Evolutionary conservation across 2,888 invertebrate genomes (phyloP).

Genomic region (Sturmia bella): DNA sequence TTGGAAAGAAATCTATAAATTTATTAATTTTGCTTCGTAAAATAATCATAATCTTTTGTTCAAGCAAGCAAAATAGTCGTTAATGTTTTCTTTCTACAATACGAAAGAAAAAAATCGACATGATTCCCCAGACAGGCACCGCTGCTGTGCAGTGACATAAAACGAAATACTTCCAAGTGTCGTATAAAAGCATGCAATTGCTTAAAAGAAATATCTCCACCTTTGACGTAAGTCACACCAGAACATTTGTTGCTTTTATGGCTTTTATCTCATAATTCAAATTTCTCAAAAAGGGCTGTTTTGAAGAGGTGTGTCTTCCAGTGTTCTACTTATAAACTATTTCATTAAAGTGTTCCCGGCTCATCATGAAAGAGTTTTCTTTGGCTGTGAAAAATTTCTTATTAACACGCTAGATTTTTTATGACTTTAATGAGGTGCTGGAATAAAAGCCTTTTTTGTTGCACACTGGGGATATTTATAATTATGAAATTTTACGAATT

Average conservation of each 20-base stretch:
- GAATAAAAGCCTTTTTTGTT: slow-evolving; percentile 1
- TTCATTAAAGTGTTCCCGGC: not conserved
- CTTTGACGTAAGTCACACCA: not conserved
- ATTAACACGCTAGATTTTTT: slow-evolving; percentile 52
- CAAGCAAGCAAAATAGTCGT: slow-evolving; percentile 42
- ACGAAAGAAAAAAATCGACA: not conserved
- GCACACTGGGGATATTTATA: not conserved
- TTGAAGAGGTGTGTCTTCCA: slow-evolving; percentile 42
- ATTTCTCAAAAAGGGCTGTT: slow-evolving; percentile 25
- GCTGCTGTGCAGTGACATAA: slow-evolving; percentile 60
- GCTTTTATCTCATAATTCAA: not conserved
- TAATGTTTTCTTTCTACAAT: slow-evolving; percentile 8
- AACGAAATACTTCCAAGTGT: slow-evolving; percentile 34
- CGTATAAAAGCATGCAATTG: slow-evolving; percentile 59
- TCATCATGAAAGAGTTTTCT: slow-evolving; percentile 31
- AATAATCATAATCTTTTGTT: slow-evolving; percentile 55
- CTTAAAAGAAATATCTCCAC: slow-evolving; percentile 16
- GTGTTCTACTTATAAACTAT: slow-evolving; percentile 24
- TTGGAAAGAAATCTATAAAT: slow-evolving; percentile 29
- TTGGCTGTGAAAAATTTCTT: slow-evolving; percentile 24
- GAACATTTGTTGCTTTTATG: slow-evolving; percentile 1
- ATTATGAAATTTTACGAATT: slow-evolving; percentile 46
- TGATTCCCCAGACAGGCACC: slow-evolving; percentile 47
- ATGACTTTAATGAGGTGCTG: slow-evolving; percentile 54
- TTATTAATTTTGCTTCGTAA: not conserved